Base-by-base conservation (phyloP, 2,797 vertebrate genomes). In the Phoxinus dragarum region DNA sequence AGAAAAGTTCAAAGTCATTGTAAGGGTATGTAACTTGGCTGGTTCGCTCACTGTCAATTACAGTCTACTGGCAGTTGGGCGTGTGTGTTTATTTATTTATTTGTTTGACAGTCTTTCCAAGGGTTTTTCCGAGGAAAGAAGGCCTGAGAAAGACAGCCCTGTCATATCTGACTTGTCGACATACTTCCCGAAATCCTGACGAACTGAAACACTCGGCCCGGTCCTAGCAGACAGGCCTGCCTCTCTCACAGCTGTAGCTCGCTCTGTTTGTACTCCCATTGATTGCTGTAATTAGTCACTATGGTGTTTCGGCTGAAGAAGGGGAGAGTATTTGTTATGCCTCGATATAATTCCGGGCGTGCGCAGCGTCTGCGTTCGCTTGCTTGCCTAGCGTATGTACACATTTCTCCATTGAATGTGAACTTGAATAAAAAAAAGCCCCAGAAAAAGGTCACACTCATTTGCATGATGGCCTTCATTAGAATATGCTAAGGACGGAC, bases 381-480 rank as follows among this genome's bases (percentile, higher is more conserved):
- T 56, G 84, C 72, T 54, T 68, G 84, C 82, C 69, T 81, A 69
- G 74, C 82, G 80, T 86, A 87, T 89, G 84, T 91, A 90, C 89
- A 90, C 91, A 92, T 92, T 92, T 81, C 87, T 89, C 90, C 93
- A 94, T 96, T 96, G 95, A 96, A 95, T 96, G 93, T 95, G 96
- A 97, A 97, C 96, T 96, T 94, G 94, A 73, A 73, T 64, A 85
- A 93, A 95, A 93, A 5, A 95, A 96, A 95, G 94, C 95, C 95
- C 95, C 95, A 92, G 68, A 96, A 96, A 98, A 98, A 97, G 97
- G 97, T 96, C 97, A 97, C 88, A 92, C 95, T 97, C 95, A 99
- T 99, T 98, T 99, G 96, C 98, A 99, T 99, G 96, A 95, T 96
- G 95, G 96, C 96, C 97, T 98, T 98, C 97, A 98, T 99, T 99